phyloP scores from a whole-genome alignment of 2,888 invertebrate species.

The Agonopterix alstromeriana region DNA sequence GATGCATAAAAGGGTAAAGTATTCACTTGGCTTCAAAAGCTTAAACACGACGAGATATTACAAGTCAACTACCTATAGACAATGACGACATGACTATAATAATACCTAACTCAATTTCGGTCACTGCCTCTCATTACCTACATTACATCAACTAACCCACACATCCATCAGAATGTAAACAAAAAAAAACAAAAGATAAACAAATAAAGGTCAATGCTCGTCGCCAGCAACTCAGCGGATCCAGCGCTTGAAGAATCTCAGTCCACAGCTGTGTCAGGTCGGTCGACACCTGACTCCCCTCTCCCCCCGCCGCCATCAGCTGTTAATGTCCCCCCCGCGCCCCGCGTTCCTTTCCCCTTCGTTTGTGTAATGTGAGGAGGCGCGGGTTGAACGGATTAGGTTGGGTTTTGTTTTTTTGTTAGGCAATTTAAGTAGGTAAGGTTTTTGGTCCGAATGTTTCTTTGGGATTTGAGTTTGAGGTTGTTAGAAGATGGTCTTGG shows the following conservation, averaged over 20 bases:
- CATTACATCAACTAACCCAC: neutral
- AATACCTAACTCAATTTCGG: no score
- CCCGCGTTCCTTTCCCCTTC: slow-evolving; percentile 71
- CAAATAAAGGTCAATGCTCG: slow-evolving; percentile 68
- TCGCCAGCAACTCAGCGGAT: slow-evolving; percentile 42
- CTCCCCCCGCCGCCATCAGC: slow-evolving; percentile 60
- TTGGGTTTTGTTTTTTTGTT: neutral
- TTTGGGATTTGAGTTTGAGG: no score
- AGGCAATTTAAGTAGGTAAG: no score
- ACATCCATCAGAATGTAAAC: slow-evolving; percentile 30
- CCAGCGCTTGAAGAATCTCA: slow-evolving; percentile 52
- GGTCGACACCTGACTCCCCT: slow-evolving; percentile 68
- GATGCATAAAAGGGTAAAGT: no score
- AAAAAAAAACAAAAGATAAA: slow-evolving; percentile 52
- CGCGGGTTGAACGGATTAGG: slow-evolving; percentile 37
- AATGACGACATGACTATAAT: no score
- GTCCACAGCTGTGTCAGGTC: slow-evolving; percentile 43
- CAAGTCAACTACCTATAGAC: no score
- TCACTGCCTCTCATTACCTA: neutral
- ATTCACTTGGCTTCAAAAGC: no score
- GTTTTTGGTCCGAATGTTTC: no score
- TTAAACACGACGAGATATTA: no score
- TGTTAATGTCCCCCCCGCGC: slow-evolving; percentile 64
- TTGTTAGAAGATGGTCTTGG: no score
- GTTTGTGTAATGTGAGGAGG: slow-evolving; percentile 74